These are phyloP conservation scores for Scaptomyza montana DNA, from an alignment of 1,140 invertebrate genomes.

Conservation along the genomic window DNA sequence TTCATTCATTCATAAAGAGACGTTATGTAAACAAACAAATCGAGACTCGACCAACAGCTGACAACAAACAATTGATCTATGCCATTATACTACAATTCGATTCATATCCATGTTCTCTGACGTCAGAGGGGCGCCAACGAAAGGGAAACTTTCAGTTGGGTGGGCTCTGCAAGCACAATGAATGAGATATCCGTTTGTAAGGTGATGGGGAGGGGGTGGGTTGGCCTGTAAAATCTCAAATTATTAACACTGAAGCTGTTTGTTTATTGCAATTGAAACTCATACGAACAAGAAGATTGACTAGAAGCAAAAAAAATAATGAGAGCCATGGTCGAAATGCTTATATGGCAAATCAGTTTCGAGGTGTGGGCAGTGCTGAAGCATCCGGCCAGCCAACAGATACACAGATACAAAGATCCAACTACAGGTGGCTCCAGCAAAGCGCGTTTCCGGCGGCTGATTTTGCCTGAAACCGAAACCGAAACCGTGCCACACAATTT, in stretches of 20 bases:
- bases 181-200: conserved; percentile 65
- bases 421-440: conserved; percentile 72
- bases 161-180: conserved; percentile 23
- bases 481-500: conserved; percentile 61
- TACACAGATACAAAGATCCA: conserved; percentile 1
- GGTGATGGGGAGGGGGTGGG: background rate
- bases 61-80: conserved; percentile 75
- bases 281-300: conserved; percentile 36
- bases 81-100: conserved; percentile 24
- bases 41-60: conserved; percentile 48
- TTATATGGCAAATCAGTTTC: background rate
- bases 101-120: conserved; percentile 22
- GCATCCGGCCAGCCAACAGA: conserved; percentile 57
- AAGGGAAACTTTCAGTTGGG: background rate
- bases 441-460: conserved; percentile 74
- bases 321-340: conserved; percentile 36
- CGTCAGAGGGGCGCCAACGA: conserved; percentile 21
- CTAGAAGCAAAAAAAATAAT: conserved; percentile 23
- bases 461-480: conserved; percentile 43
- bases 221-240: conserved; percentile 63
- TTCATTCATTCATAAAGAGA: conserved; percentile 79
- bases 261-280: conserved; percentile 64
- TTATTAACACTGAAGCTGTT: conserved; percentile 62
- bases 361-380: conserved; percentile 38
- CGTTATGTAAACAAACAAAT: conserved; percentile 75